Evolutionary conservation across 2,113 vertebrate genomes (phyloP), one percentile per base, ranked within the genome.

Genomic region (Periophthalmus modestus): DNA sequence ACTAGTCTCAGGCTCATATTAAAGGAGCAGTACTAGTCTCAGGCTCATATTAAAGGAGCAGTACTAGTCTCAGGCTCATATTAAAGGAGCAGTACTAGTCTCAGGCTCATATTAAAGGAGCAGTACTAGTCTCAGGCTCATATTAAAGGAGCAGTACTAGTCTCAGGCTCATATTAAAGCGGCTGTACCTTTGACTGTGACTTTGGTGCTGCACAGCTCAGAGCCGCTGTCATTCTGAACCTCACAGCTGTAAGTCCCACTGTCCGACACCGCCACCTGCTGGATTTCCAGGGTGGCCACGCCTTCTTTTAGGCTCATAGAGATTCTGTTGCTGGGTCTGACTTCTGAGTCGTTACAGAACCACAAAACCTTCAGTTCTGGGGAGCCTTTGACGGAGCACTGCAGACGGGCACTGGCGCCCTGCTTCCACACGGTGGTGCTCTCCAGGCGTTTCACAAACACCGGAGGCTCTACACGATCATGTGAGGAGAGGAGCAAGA

Each of bases 311-410:
- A 96, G 94, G 62, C 93, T 92, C 77, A 95, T 88, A 14, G 69
- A 85, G 48, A 92, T 71, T 2, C 91, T 95, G 70, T 94, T 94
- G 23, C 93, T 94, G 68, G 93, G 90, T 77, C 68, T 88, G 63
- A 98, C 91, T 87, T 95, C 92, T 59, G 81, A 94, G 91, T 95
- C 94, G 82, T 97, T 95, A 84, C 95, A 95, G 87, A 95, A 97
- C 97, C 97, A 98, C 62, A 91, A 92, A 52, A 94, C 88, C 59
- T 95, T 95, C 16, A 98, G 96, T 77, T 95, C 96, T 74, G 96
- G 94, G 34, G 96, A 97, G 54, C 96, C 96, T 93, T 95, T 97
- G 77, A 97, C 68, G 73, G 92, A 90, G 92, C 97, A 97, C 50
- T 96, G 95, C 82, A 97, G 93, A 33, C 93, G 94, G 7, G 92